Percentiles rank a stretch among this genome's conserved stretches.
Evolutionary conservation across 2,888 invertebrate genomes (phyloP).

Genomic region (Sipha maydis): DNA sequence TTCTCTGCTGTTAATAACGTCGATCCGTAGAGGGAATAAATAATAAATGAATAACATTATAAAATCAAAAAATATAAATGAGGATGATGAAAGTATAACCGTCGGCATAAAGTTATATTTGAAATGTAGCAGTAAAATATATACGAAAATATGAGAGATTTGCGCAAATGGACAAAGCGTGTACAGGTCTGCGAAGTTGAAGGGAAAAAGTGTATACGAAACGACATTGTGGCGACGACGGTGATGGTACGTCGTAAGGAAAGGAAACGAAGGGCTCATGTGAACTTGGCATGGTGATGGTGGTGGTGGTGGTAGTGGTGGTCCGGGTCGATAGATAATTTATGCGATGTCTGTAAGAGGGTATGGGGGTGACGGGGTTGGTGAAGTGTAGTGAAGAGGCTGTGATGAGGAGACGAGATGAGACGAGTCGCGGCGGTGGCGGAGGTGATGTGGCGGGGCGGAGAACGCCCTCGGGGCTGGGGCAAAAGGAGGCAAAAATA

Average conservation of each 20-base stretch:
- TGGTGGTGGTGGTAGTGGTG: neutral
- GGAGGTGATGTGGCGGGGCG: conserved; percentile 7
- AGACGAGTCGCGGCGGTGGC: conserved; percentile 16
- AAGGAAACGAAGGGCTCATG: conserved; percentile 33
- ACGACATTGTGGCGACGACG: neutral
- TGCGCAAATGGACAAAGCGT: conserved; percentile 53
- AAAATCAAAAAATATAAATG: too few relatives aligned
- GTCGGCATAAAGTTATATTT: neutral
- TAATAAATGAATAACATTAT: too few relatives aligned
- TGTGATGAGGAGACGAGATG: conserved; percentile 35
- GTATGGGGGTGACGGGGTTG: neutral
- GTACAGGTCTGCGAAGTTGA: conserved; percentile 44
- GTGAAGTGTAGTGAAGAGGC: neutral
- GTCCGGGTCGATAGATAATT: conserved; percentile 61
- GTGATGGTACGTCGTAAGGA: conserved; percentile 1
- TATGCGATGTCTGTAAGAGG: conserved; percentile 59
- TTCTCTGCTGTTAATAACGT: too few relatives aligned
- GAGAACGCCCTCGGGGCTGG: conserved; percentile 50
- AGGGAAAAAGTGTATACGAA: conserved; percentile 24
- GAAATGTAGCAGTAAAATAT: neutral
- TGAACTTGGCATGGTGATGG: neutral
- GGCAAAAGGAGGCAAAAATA: conserved; percentile 61
- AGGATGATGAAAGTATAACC: neutral
- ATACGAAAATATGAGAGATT: neutral
- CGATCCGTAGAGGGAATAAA: too few relatives aligned